Conservation (phyloP, 2,797 vertebrate species). For the Vultur gryphus region DNA sequence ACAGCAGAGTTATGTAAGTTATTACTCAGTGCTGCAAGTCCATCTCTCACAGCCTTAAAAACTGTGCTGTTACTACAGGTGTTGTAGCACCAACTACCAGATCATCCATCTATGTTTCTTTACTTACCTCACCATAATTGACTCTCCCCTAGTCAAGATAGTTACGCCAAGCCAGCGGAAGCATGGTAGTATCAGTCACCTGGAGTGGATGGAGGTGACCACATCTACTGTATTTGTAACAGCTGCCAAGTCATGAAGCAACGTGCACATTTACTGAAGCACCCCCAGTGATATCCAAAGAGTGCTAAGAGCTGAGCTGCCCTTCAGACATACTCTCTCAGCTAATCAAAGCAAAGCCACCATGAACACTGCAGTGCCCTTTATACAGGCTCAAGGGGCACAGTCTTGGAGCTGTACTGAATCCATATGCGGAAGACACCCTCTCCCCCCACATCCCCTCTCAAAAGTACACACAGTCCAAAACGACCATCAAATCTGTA, state of each 20-base stretch:
- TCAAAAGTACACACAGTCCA: not conserved
- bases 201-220: conserved; percentile 41
- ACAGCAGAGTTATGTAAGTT: not conserved
- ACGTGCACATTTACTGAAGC: not conserved
- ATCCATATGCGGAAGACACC: not conserved
- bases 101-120: conserved; percentile 31
- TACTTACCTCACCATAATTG: conserved; percentile 64
- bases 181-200: conserved; percentile 13
- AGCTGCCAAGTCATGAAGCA: conserved; percentile 37
- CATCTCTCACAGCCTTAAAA: not conserved
- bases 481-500: not conserved
- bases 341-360: not conserved
- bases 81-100: not conserved
- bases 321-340: not conserved
- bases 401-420: not conserved
- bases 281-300: not conserved
- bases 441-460: not conserved
- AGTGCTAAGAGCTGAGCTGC: not conserved
- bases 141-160: conserved; percentile 55
- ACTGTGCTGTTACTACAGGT: not conserved
- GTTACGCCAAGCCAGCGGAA: conserved; percentile 51
- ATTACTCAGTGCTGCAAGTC: not conserved
- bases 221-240: not conserved
- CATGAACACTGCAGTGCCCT: not conserved
- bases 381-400: not conserved